phyloP scores from a whole-genome alignment of 2,888 invertebrate species.

The Automeris io region DNA sequence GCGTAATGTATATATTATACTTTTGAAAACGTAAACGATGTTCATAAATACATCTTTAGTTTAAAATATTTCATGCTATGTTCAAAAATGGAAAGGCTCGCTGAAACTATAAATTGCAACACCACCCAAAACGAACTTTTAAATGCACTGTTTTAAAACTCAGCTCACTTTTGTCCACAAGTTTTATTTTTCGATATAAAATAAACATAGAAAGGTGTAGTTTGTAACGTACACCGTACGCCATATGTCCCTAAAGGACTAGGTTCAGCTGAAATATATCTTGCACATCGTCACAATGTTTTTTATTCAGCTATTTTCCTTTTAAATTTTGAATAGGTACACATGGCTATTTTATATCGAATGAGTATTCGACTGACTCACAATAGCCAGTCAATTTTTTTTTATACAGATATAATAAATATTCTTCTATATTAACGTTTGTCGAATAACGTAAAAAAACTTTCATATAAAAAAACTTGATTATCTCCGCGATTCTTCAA shows the following conservation, averaged over 20 bases:
- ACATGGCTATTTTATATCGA: too few species aligned
- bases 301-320: conserved; percentile 12
- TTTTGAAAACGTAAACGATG: too few species aligned
- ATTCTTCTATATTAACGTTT: too few species aligned
- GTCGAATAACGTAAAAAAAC: too few species aligned
- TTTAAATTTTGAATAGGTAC: neutral
- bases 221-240: conserved; percentile 23
- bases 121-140: conserved; percentile 27
- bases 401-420: too few species aligned
- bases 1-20: too few species aligned
- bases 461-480: too few species aligned
- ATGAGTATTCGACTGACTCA: too few species aligned
- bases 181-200: conserved; percentile 25
- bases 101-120: conserved; percentile 31
- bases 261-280: conserved; percentile 20
- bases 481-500: too few species aligned
- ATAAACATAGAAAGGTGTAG: conserved; percentile 26
- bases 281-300: conserved; percentile 20
- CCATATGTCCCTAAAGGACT: conserved; percentile 29
- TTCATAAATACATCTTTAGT: too few species aligned
- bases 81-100: conserved; percentile 29
- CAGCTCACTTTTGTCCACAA: conserved; percentile 29
- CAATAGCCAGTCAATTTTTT: too few species aligned
- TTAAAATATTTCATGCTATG: too few species aligned
- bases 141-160: conserved; percentile 33